Percentiles rank a stretch among this genome's conserved stretches.
Conservation (phyloP, 2,113 vertebrate genomes). For the Hipposideros armiger region DNA sequence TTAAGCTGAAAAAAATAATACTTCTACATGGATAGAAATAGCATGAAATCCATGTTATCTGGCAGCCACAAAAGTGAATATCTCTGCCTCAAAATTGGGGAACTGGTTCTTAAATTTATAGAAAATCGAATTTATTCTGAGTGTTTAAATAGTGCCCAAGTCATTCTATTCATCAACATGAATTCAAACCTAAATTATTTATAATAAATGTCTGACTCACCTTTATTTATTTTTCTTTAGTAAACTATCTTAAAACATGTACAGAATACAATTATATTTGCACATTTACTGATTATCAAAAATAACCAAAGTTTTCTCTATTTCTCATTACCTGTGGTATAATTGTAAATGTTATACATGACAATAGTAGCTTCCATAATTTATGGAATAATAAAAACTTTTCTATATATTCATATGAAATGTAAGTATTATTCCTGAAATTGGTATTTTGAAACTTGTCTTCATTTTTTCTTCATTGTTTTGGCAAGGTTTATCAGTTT, state of each 20-base stretch:
- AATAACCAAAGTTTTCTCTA: background rate
- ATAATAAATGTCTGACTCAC: background rate
- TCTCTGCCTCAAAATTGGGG: background rate
- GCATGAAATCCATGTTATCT: background rate
- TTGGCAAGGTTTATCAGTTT: background rate
- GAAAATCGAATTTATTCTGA: background rate
- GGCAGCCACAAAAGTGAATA: background rate
- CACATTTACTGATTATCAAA: background rate
- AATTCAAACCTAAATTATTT: background rate
- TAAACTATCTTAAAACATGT: background rate
- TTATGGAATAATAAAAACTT: background rate
- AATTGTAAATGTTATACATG: background rate
- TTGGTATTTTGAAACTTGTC: background rate
- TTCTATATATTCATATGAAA: background rate
- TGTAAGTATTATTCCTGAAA: background rate
- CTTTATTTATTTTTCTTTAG: background rate
- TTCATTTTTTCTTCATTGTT: background rate
- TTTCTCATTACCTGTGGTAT: background rate
- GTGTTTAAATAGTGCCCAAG: background rate
- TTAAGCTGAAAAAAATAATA: background rate
- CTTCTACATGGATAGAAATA: background rate
- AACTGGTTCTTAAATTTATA: background rate
- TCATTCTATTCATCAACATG: background rate
- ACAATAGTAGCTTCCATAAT: background rate
- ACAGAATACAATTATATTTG: background rate